Evolutionary conservation across 2,113 vertebrate genomes (phyloP).

Genomic region (Strix uralensis): DNA sequence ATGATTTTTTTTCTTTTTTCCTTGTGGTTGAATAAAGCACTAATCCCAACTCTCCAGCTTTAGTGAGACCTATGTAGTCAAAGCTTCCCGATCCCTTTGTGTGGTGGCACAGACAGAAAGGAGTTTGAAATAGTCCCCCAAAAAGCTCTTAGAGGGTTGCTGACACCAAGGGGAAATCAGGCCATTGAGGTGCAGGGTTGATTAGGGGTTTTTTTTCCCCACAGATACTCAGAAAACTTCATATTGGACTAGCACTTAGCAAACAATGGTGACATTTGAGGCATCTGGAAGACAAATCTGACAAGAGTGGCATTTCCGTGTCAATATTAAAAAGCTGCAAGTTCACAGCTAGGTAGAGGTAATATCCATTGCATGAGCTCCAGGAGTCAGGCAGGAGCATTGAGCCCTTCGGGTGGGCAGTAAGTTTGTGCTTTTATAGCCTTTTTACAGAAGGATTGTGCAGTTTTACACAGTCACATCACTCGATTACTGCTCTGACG

Average conservation of each 20-base stretch:
- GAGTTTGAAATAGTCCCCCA: background rate
- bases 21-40: background rate
- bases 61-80: background rate
- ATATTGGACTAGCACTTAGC: background rate
- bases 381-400: background rate
- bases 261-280: constrained; percentile 41
- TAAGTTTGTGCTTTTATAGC: background rate
- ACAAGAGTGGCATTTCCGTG: background rate
- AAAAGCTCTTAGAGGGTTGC: background rate
- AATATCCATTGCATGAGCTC: background rate
- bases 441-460: background rate
- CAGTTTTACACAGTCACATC: background rate
- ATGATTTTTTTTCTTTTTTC: background rate
- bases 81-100: background rate
- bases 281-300: constrained; percentile 3
- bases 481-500: accelerated
- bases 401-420: background rate
- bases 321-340: constrained; percentile 5
- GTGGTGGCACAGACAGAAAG: background rate
- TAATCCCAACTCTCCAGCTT: background rate
- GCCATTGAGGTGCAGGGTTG: background rate
- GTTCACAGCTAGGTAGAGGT: background rate
- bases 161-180: background rate
- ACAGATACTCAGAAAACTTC: background rate
- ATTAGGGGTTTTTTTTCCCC: background rate